These are phyloP conservation scores for Notechis scutatus DNA, from an alignment of 2,113 vertebrate genomes.

Conservation along the genomic window DNA sequence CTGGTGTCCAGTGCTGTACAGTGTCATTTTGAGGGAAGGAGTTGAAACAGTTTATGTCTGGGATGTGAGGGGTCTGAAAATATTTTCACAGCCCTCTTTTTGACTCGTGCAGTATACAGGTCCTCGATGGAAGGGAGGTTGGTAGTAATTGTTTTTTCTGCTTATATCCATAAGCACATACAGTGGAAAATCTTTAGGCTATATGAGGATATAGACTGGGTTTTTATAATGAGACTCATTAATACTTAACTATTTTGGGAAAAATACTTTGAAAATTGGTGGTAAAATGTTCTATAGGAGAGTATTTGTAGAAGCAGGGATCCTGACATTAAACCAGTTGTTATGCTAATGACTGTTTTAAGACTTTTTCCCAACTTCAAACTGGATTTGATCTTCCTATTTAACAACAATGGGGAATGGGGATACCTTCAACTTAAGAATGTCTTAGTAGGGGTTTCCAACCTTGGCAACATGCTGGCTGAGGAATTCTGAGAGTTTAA, in stretches of 20 bases:
- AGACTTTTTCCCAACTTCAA: neutral
- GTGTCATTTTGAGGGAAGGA: too few relatives aligned
- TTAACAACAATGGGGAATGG: neutral
- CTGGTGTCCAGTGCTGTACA: too few relatives aligned
- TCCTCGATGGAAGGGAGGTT: too few relatives aligned
- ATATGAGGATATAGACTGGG: neutral
- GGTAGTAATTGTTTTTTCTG: too few relatives aligned
- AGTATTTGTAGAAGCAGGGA: neutral
- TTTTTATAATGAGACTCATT: neutral
- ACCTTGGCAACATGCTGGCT: neutral
- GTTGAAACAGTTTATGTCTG: too few relatives aligned
- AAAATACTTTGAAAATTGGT: neutral
- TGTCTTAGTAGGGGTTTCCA: neutral
- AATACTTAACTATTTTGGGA: neutral
- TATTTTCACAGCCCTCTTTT: too few relatives aligned
- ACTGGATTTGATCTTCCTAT: neutral
- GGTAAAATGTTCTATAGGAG: neutral
- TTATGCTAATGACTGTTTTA: neutral
- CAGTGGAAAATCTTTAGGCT: neutral
- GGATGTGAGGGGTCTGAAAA: too few relatives aligned
- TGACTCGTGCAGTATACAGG: too few relatives aligned
- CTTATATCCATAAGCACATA: neutral
- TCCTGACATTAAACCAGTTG: neutral
- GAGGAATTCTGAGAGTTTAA: neutral
- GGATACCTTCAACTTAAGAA: neutral